Base-by-base conservation (phyloP, 2,113 vertebrate genomes). In the Carassius gibelio region DNA sequence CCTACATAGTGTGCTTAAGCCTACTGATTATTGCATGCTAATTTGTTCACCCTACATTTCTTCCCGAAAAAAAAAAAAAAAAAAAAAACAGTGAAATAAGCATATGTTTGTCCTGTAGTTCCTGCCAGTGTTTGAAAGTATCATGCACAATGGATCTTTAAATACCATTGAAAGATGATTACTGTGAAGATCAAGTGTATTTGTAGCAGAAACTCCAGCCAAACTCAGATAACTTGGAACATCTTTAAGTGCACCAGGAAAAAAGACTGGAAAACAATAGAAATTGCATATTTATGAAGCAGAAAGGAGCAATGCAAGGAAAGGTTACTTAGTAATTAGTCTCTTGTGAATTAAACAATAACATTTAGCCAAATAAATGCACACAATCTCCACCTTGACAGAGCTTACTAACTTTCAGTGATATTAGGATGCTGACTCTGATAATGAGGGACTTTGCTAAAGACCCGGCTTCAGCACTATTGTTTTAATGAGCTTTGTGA, bases 301-400 rank as follows among this genome's bases (percentile, higher is more conserved):
- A 48, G 38, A 66, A 81, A 23, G 2, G 48, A 66, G 8, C 4
- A 26, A 66, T 26, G 48, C 14, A 11, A 76, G 50, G 30, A 48
- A 81, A 81, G 78, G n/a, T 81, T 81, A 81, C 7, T 45, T 19
- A 36, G 26, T 81, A 81, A 81, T 81, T 68, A 81, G 80, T 81
- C 61, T 69, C 80, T 11, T 81, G 80, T 69, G 80, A 52, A 81
- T 68, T 81, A 8, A 2, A 52, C 45, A 81, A 81, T 48, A 66
- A 69, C 45, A 80, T 64, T 80, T 80, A 80, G n/a, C 59, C 78
- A 81, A 34, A 34, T 68, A 79, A 57, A 85, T 10, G 59, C 15
- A 71, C 17, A 36, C 50, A 79, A 10, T 52, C n/a, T 72, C 45
- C 52, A 80, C 50, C 76, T 17, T 80, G 64, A 34, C 30, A 81